phyloP scores from a whole-genome alignment of 2,888 invertebrate genomes.

The Merodon equestris region DNA sequence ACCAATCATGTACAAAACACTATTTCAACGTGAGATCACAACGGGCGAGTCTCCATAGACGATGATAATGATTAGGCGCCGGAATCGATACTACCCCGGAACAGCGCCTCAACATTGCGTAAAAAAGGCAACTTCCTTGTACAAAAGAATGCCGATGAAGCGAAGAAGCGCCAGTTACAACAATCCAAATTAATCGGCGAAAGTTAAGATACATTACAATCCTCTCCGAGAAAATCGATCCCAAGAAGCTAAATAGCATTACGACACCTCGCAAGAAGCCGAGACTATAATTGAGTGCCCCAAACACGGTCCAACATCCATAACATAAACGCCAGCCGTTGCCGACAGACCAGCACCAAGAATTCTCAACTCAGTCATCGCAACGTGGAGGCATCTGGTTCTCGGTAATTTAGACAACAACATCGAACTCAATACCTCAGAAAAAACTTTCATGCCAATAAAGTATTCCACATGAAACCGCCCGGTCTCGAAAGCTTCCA shows the following conservation, averaged over 20 bases:
- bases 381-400: conserved; percentile 74
- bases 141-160: conserved; percentile 41
- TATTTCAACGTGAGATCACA: background rate
- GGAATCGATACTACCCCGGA: conserved; percentile 67
- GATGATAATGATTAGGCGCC: conserved; percentile 38
- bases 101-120: conserved; percentile 70
- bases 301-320: conserved; percentile 32
- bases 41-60: conserved; percentile 15
- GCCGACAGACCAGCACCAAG: conserved; percentile 75
- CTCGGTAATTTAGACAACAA: conserved; percentile 69
- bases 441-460: conserved; percentile 51
- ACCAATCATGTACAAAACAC: background rate
- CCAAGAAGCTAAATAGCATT: conserved; percentile 55
- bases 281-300: conserved; percentile 19
- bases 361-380: conserved; percentile 76
- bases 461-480: conserved; percentile 22
- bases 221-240: conserved; percentile 70
- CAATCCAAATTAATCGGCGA: conserved; percentile 64
- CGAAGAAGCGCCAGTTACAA: conserved; percentile 39
- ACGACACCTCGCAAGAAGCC: conserved; percentile 50
- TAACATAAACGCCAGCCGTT: conserved; percentile 7
- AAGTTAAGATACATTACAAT: conserved; percentile 71
- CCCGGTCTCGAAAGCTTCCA: conserved; percentile 70
- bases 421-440: conserved; percentile 38
- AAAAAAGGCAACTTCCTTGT: conserved; percentile 76